phyloP scores from a whole-genome alignment of 1,140 invertebrate genomes.

The Ceratitis capitata region DNA sequence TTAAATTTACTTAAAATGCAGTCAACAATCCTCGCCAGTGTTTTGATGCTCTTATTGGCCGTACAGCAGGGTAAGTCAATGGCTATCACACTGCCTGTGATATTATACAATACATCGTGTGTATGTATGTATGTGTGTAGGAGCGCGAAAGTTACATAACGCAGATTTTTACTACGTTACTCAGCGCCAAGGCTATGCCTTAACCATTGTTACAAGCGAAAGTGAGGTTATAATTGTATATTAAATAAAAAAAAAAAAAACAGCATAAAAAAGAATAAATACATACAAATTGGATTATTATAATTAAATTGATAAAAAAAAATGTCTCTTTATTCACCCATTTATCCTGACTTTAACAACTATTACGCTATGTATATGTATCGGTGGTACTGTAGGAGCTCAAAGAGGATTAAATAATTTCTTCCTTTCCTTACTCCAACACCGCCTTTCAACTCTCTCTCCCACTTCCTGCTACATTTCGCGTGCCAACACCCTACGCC shows the following conservation, averaged over 20 bases:
- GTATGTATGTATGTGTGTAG: background rate
- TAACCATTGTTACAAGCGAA: background rate
- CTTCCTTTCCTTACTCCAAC: background rate
- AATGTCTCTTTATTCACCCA: no score
- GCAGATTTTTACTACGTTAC: background rate
- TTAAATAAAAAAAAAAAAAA: no score
- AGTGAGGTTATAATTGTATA: no score
- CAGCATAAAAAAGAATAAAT: no score
- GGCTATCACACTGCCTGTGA: background rate
- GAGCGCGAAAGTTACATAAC: background rate
- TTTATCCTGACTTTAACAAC: no score
- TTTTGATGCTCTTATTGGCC: constrained; percentile 43
- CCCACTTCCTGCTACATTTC: background rate
- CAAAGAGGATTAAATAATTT: constrained; percentile 21
- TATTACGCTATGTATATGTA: background rate
- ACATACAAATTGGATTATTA: no score
- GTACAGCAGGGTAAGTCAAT: constrained; percentile 46
- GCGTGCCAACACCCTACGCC: background rate
- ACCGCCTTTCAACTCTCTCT: background rate
- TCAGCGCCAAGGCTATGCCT: background rate
- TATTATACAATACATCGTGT: constrained; percentile 6
- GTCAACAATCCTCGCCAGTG: constrained; percentile 42
- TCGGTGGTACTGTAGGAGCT: background rate
- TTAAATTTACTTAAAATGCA: constrained; percentile 41
- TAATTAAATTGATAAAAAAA: no score